Evolutionary conservation across 2,113 vertebrate genomes (phyloP).

Genomic region (Capricornis sumatraensis): DNA sequence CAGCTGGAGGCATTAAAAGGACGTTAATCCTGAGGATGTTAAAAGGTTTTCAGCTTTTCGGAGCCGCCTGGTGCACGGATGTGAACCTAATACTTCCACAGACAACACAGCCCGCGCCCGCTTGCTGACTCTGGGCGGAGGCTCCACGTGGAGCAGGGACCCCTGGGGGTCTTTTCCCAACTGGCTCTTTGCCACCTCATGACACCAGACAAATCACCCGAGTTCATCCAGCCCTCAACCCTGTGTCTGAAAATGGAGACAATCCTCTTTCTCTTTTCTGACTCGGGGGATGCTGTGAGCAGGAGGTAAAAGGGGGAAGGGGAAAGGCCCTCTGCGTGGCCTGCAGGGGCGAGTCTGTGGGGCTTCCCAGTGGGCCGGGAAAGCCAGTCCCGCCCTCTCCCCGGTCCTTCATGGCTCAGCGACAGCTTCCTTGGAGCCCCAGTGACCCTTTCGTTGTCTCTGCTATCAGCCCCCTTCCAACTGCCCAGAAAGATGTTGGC

Average conservation of each 20-base stretch:
- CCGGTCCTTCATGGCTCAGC: accelerated
- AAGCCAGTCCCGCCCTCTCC: accelerated
- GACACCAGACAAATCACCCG: accelerated
- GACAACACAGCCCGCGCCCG: accelerated
- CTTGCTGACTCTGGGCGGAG: accelerated
- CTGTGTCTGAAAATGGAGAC: neutral
- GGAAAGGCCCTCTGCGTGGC: accelerated
- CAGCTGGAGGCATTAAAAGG: accelerated
- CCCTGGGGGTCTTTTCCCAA: neutral
- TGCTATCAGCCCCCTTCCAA: neutral
- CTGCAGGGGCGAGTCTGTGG: neutral
- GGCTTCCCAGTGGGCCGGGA: too few species aligned
- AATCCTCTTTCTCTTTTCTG: neutral
- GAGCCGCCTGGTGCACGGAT: accelerated
- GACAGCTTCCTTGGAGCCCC: neutral
- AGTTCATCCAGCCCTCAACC: neutral
- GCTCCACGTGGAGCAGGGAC: accelerated
- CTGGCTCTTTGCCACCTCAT: too few species aligned
- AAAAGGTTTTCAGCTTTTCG: accelerated
- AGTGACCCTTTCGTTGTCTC: neutral
- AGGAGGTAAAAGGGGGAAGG: neutral
- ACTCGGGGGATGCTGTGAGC: neutral
- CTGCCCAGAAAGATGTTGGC: accelerated
- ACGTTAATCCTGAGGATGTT: accelerated
- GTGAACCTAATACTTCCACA: accelerated